Evolutionary conservation across 2,888 invertebrate species (phyloP).

Genomic region (Linnaemya tessellans): DNA sequence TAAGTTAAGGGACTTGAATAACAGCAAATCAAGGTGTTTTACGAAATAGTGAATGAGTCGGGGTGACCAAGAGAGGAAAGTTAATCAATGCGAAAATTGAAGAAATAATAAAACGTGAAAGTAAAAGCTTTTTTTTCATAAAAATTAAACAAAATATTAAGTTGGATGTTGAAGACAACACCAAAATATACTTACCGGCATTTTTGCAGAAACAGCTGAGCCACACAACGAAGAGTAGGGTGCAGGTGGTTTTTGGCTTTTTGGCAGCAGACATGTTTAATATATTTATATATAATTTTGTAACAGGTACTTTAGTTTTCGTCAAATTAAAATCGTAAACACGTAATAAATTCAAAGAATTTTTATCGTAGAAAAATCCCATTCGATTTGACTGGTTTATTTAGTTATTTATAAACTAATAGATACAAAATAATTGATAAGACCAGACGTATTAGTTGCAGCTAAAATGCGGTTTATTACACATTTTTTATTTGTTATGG

Average conservation of each 20-base stretch:
- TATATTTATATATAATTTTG: background rate
- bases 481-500: slow-evolving; percentile 41
- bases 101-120: slow-evolving; percentile 64
- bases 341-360: slow-evolving; percentile 10
- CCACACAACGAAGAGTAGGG: slow-evolving; percentile 51
- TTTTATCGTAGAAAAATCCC: background rate
- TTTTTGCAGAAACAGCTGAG: slow-evolving; percentile 74
- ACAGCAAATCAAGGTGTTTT: background rate
- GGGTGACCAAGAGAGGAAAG: slow-evolving; percentile 49
- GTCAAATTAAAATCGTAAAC: background rate
- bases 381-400: slow-evolving; percentile 5
- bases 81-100: slow-evolving; percentile 63
- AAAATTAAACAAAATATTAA: slow-evolving; percentile 18
- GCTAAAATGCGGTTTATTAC: background rate
- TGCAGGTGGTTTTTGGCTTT: slow-evolving; percentile 22
- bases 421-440: background rate
- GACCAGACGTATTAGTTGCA: background rate
- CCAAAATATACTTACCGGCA: slow-evolving; percentile 77
- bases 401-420: background rate
- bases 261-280: slow-evolving; percentile 49
- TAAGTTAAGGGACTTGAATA: slow-evolving; percentile 15
- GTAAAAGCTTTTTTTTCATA: slow-evolving; percentile 59
- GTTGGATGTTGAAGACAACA: background rate
- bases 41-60: background rate
- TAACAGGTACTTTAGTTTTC: too few relatives aligned